Evolutionary conservation across 1,140 invertebrate species (phyloP), one percentile per base, ranked within the genome.

Genomic region (Anadara kagoshimensis): DNA sequence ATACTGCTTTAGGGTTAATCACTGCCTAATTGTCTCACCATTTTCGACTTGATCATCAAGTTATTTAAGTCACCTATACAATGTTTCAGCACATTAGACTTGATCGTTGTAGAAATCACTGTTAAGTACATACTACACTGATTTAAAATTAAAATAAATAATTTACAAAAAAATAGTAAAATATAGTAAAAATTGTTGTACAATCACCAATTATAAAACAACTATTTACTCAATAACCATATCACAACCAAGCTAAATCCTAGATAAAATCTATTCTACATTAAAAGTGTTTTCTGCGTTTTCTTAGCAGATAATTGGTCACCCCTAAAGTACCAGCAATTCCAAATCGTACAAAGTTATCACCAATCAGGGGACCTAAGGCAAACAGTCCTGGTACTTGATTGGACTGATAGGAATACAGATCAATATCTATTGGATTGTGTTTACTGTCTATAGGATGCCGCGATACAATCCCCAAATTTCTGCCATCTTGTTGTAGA

Each of bases 331-430:
- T 78, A 20, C 86, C 85, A 5, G 86, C 87, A 36, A 83, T 73
- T 18, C 83, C 82, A 79, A 96, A 97, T 43, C 96, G 90, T 5
- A 98, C 94, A 87, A 97, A 97, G 86, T 96, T 97, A 87, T 98
- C 95, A 2, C 94, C 95, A 0, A 94, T 94, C 1, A 98, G 85
- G 12, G 96, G 95, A 0, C 96, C 96, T 45, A 97, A 87, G 0
- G 95, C 95, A 87, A 94, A 97, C 36, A 97, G 88, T 1, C 94
- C 94, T 0, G 92, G 92, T n/a, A 93, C 92, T 12, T 91, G 90
- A 7, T 91, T 76, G 47, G 93, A 92, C 82, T 95, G 92, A 83
- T 96, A 94, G 0, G 93, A 93, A 57, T 92, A 92, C 54, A 93
- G 91, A 79, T 96, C 92, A 69, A 97, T 93, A 43, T 93, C 91